phyloP scores from a whole-genome alignment of 2,113 vertebrate genomes.

The Sialia sialis region DNA sequence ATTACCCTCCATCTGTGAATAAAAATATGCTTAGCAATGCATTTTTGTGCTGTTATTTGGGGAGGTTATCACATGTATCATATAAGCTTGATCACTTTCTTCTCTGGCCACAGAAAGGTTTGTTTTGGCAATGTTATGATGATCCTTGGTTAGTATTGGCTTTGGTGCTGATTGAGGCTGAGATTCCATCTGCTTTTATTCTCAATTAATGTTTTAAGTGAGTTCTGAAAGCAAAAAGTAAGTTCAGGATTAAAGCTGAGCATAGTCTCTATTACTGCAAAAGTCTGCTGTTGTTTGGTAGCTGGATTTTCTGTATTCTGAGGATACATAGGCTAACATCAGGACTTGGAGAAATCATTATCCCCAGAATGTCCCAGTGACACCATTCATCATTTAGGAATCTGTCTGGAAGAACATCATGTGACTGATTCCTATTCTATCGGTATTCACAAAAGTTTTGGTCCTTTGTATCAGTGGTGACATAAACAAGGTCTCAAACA shows the following conservation, averaged over 20 bases:
- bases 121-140: constrained; percentile 1
- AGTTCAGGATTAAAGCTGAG: neutral
- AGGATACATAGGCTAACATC: neutral
- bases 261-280: neutral
- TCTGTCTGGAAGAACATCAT: neutral
- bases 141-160: neutral
- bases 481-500: neutral
- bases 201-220: neutral
- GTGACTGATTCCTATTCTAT: neutral
- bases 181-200: neutral
- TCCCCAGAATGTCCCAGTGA: neutral
- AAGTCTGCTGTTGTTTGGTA: neutral
- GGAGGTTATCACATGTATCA: neutral
- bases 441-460: neutral
- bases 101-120: neutral
- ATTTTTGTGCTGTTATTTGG: constrained; percentile 23
- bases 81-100: neutral
- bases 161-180: neutral
- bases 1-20: neutral
- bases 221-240: neutral
- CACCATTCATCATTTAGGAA: neutral
- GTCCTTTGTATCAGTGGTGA: neutral
- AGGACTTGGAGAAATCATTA: neutral
- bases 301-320: neutral
- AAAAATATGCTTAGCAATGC: constrained; percentile 2